These are phyloP conservation scores for Eidolon dupreanum DNA, from an alignment of 2,797 vertebrate species.

Conservation along the genomic window DNA sequence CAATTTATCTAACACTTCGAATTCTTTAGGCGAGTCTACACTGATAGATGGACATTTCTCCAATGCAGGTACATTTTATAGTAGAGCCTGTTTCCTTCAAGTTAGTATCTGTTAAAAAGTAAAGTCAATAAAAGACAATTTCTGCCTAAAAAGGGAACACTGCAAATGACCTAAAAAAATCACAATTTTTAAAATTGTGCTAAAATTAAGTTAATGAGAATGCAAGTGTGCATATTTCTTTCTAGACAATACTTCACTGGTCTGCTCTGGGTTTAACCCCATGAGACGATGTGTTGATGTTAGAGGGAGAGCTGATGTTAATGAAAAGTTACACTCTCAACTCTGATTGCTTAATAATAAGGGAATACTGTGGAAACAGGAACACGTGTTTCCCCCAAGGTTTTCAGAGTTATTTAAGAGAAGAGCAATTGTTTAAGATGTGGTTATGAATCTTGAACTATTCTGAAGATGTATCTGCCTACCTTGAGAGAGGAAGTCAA, in stretches of 20 bases:
- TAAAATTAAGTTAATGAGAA: neutral
- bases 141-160: neutral
- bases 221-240: neutral
- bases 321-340: neutral
- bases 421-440: neutral
- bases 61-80: neutral
- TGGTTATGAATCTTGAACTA: neutral
- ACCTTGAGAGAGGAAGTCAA: neutral
- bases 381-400: neutral
- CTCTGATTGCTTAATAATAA: neutral
- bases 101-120: conserved; percentile 40
- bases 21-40: conserved; percentile 16
- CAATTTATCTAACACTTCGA: conserved; percentile 62
- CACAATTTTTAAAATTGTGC: neutral
- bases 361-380: neutral
- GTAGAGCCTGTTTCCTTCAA: neutral
- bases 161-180: neutral
- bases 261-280: neutral
- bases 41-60: conserved; percentile 51
- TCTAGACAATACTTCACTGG: neutral
- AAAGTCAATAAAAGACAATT: conserved; percentile 6
- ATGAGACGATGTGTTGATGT: neutral
- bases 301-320: neutral
- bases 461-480: neutral
- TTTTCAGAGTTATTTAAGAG: neutral